Evolutionary conservation across 1,140 invertebrate genomes (phyloP).

Genomic region (Aphidius gifuensis): DNA sequence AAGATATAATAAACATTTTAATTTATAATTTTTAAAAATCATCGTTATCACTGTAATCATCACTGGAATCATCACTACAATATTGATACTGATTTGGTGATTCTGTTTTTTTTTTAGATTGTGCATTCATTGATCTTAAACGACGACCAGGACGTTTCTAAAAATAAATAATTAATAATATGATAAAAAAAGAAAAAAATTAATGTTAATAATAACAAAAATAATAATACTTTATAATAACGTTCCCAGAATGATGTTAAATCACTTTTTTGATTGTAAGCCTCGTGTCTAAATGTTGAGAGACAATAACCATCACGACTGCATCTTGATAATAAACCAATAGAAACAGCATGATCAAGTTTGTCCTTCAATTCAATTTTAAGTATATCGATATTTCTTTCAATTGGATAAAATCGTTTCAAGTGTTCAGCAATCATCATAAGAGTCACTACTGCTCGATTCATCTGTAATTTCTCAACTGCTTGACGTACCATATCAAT

Average conservation of each 20-base stretch:
- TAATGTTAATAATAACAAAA: background rate
- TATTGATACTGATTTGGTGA: background rate
- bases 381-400: slow-evolving; percentile 24
- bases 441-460: slow-evolving; percentile 28
- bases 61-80: background rate
- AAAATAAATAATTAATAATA: background rate
- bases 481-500: slow-evolving; percentile 35
- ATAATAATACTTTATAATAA: slow-evolving; percentile 30
- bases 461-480: slow-evolving; percentile 31
- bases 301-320: slow-evolving; percentile 33
- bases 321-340: slow-evolving; percentile 33
- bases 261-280: slow-evolving; percentile 27
- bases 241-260: slow-evolving; percentile 35
- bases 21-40: background rate
- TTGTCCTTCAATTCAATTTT: slow-evolving; percentile 32
- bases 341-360: slow-evolving; percentile 34
- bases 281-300: slow-evolving; percentile 34
- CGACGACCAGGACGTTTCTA: slow-evolving; percentile 24
- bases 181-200: background rate
- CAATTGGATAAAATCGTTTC: slow-evolving; percentile 30
- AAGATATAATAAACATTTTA: no score
- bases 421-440: slow-evolving; percentile 32
- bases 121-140: slow-evolving; percentile 1
- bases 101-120: background rate
- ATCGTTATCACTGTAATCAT: background rate